phyloP scores from a whole-genome alignment of 1,140 invertebrate genomes.

The Cotesia chilonis region DNA sequence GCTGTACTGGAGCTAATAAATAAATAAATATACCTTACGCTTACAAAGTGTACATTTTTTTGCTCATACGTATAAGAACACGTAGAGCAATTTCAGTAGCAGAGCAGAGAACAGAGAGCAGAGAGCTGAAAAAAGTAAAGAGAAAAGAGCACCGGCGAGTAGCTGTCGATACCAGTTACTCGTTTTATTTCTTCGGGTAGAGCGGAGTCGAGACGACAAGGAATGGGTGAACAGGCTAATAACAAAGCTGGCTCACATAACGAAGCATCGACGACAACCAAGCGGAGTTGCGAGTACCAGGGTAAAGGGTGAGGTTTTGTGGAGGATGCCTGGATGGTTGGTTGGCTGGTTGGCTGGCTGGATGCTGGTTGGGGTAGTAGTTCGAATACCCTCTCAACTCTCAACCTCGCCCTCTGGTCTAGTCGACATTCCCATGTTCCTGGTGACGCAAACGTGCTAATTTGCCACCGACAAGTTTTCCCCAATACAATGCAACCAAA shows the following conservation, averaged over 20 bases:
- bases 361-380: constrained; percentile 10
- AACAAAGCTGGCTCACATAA: constrained; percentile 37
- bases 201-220: constrained; percentile 32
- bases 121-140: not conserved
- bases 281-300: constrained; percentile 5
- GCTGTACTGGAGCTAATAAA: too few relatives aligned
- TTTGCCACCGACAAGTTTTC: constrained; percentile 29
- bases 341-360: not conserved
- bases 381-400: constrained; percentile 13
- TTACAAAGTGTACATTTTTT: too few relatives aligned
- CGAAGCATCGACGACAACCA: constrained; percentile 27
- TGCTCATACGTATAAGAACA: too few relatives aligned
- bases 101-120: too few relatives aligned
- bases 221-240: constrained; percentile 31
- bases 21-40: too few relatives aligned
- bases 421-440: constrained; percentile 20
- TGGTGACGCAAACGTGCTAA: constrained; percentile 32
- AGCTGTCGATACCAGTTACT: constrained; percentile 39
- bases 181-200: constrained; percentile 34
- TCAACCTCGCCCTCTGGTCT: constrained; percentile 22
- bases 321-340: too few relatives aligned
- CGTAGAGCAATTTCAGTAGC: too few relatives aligned
- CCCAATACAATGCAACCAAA: constrained; percentile 20
- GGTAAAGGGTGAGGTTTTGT: too few relatives aligned
- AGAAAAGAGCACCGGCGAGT: not conserved